Evolutionary conservation across 2,888 invertebrate genomes (phyloP).

Genomic region (Perdita meconis): DNA sequence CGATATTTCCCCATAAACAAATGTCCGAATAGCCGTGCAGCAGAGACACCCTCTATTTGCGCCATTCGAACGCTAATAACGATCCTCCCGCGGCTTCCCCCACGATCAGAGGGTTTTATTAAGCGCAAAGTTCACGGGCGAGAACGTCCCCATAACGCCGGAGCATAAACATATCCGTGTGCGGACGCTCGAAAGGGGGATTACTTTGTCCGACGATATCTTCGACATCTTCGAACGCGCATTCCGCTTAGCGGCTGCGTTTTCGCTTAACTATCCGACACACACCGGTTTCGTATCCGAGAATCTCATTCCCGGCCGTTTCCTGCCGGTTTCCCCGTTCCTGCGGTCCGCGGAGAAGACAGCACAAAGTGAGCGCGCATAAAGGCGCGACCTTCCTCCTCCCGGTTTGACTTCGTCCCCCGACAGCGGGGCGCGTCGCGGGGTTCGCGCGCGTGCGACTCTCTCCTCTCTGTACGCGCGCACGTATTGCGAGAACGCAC

Average conservation of each 20-base stretch:
- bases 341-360: constrained; percentile 59
- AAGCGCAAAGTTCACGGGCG: background rate
- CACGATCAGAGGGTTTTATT: constrained; percentile 26
- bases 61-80: constrained; percentile 4
- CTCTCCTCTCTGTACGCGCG: constrained; percentile 10
- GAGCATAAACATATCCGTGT: background rate
- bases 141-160: background rate
- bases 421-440: constrained; percentile 37
- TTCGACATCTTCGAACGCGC: constrained; percentile 48
- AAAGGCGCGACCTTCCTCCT: constrained; percentile 71
- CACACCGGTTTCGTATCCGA: constrained; percentile 65
- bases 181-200: background rate
- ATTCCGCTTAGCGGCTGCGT: constrained; percentile 65
- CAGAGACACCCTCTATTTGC: background rate
- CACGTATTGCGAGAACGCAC: constrained; percentile 58
- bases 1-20: no score
- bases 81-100: background rate
- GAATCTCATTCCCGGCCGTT: constrained; percentile 71
- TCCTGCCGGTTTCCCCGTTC: constrained; percentile 60
- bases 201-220: constrained; percentile 45
- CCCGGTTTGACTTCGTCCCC: constrained; percentile 63
- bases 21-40: no score
- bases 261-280: constrained; percentile 68
- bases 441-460: background rate
- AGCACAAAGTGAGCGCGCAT: constrained; percentile 72